Base-by-base conservation (phyloP, 2,797 vertebrate genomes). In the Scolopax rusticola region DNA sequence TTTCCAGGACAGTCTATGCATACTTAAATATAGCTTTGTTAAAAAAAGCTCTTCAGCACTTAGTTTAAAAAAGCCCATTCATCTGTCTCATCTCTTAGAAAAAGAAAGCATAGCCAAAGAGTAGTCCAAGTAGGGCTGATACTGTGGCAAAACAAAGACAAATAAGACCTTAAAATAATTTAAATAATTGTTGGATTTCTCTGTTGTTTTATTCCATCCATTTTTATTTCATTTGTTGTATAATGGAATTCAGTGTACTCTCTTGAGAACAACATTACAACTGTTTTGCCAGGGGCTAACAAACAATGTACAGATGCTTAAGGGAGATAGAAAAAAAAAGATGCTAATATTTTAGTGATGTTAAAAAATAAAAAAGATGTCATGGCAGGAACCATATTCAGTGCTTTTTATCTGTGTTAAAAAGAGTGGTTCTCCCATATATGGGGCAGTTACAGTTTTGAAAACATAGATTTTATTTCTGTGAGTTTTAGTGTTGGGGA, bases 261-360 rank as follows among this genome's bases (percentile, higher is more conserved):
- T 86, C 80, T 47, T 69, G 77, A 88, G 65, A 68, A 78, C 38
- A 25, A 41, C 57, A 19, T 84, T 82, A 84, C 20, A 82, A 79
- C 54, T 81, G 27, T 73, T 57, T 61, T 87, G 90, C 86, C 86
- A 87, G 54, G 84, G 70, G 84, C 83, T 82, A 88, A 19, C 61
- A 95, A 97, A 92, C 61, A 90, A 38, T 3, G 30, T 57, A 57
- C 38, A 89, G 77, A 92, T 27, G 70, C 57, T 89, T 53, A 75
- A 87, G 64, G 23, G 43, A 93, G 47, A 73, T 48, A 68, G 77
- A 70, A 48, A 79, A 64, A 50, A n/a, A 47, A 21, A 21, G 25
- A n/a, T 0, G 3, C 1, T 65, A 67, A 59, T 73, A 67, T 56
- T 89, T 78, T 60, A 43, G 21, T 43, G 48, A 70, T 88, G 48